Base-by-base conservation (phyloP, 2,113 vertebrate genomes). In the Fulmarus glacialis region DNA sequence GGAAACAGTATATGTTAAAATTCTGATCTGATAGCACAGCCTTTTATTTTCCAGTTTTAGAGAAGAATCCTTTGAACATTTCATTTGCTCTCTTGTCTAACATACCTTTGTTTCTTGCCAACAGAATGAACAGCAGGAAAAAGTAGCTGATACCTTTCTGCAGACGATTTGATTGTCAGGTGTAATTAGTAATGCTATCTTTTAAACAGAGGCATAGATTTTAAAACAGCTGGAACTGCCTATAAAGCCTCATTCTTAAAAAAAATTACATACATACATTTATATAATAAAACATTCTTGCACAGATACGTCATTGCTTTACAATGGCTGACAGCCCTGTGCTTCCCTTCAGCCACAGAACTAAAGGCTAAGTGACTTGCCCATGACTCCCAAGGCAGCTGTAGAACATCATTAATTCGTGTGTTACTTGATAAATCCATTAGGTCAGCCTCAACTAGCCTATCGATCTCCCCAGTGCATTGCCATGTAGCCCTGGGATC, bases 71-170 rank as follows among this genome's bases (percentile, higher is more conserved):
- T 95, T 96, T 97, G 90, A 96, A 96, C 93, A 68, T 90, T 96
- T 95, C 95, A 96, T 96, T 96, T 96, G 87, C 93, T 97, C 90
- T 95, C 91, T 96, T 87, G 92, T 96, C 86, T 91, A 91, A 94
- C 77, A 27, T 16, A 78, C 47, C 63, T 97, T 97, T 96, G 93
- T 96, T 97, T 97, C 87, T 89, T 91, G 72, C 88, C 75, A 90
- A 23, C 13, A 30, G 86, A 96, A 96, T 15, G 73, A 93, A 91
- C 80, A 91, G 91, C 68, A 58, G 90, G 93, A 91, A 92, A 93
- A 88, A 56, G 66, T 47, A 87, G 86, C 62, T 56, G 82, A 75
- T 70, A 92, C 90, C 75, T 53, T 87, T 88, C 72, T 26, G 75
- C 70, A 90, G 74, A 88, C 56, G 68, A 52, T 60, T 78, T 90